These are phyloP conservation scores for Tyrannus savana DNA, from an alignment of 2,113 vertebrate species.

Conservation along the genomic window DNA sequence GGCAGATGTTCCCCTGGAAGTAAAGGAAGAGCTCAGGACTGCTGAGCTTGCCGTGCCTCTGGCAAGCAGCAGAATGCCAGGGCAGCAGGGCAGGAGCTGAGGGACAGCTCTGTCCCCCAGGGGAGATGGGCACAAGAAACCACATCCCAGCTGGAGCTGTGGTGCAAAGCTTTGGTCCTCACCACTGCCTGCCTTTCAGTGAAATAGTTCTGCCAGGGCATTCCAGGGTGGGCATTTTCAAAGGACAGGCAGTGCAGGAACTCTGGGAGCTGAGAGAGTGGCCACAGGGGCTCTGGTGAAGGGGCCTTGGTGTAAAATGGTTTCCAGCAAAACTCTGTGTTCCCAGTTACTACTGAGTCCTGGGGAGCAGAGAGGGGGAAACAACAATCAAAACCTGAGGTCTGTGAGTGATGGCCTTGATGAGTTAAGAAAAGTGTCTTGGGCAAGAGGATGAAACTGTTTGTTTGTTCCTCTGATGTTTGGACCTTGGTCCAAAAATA, in stretches of 20 bases:
- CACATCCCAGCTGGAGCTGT: neutral
- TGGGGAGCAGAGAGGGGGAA: fast-evolving
- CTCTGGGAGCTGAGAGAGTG: neutral
- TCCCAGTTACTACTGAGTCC: neutral
- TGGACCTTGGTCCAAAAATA: neutral
- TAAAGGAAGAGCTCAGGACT: neutral
- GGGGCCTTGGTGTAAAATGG: neutral
- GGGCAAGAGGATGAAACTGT: neutral
- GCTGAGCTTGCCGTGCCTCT: neutral
- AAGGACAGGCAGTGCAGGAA: neutral
- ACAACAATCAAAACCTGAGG: neutral
- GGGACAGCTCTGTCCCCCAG: neutral
- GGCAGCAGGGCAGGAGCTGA: neutral
- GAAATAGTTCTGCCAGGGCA: neutral
- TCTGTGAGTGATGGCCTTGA: neutral
- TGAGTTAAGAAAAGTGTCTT: neutral
- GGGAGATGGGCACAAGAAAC: neutral
- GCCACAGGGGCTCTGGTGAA: neutral
- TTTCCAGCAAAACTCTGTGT: neutral
- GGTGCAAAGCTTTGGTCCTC: neutral
- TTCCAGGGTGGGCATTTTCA: neutral
- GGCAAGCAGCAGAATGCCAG: neutral
- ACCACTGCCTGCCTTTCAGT: neutral
- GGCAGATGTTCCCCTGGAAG: neutral
- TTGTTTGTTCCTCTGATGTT: neutral